Base-by-base conservation (phyloP, 2,113 vertebrate species). In the Vulpes ferrilata region DNA sequence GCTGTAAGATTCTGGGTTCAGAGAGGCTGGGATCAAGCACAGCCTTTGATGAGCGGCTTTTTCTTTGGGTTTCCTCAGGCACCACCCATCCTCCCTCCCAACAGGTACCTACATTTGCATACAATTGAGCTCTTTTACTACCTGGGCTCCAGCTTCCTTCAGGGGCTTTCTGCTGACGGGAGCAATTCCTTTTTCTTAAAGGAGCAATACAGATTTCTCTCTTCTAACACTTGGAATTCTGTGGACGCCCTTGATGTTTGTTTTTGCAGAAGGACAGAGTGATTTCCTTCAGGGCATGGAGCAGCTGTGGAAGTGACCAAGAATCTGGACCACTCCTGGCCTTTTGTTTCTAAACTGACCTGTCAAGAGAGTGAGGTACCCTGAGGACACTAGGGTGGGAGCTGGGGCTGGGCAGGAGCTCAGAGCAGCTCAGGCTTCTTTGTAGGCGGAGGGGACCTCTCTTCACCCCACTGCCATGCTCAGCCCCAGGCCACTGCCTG, bases 51-150 rank as follows among this genome's bases (percentile, higher is more conserved):
- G 16, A 9, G 87, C 1, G 0, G 55, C 74, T 20, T 38, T 78
- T 67, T 16, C 57, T 69, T 17, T 19, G 1, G 0, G 20, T 35
- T 92, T 85, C 88, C 55, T 5, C 32, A 1, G 62, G 80, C 38
- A 23, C 11, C 4, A 3, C 48, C 67, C 69, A 10, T 55, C 57
- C 55, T 43, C 64, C 30, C 81, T 90, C 87, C 87, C 48, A 1
- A 93, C 86, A 91, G 95, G 82, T 91, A 73, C 82, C 53, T 9
- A 12, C 1, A 92, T 89, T 73, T 96, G 79, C 95, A 95, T 90
- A 78, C 88, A 89, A 59, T 78, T 20, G 59, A 84, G 7, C 71
- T 32, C 2, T 43, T 19, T 15, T 32, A 7, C 25, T 55, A 59
- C 90, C 89, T 78, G 65, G 53, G 16, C 48, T 30, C 19, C 1